Evolutionary conservation across 2,797 vertebrate species (phyloP), one percentile per base, ranked within the genome.

Genomic region (Macropodus opercularis): DNA sequence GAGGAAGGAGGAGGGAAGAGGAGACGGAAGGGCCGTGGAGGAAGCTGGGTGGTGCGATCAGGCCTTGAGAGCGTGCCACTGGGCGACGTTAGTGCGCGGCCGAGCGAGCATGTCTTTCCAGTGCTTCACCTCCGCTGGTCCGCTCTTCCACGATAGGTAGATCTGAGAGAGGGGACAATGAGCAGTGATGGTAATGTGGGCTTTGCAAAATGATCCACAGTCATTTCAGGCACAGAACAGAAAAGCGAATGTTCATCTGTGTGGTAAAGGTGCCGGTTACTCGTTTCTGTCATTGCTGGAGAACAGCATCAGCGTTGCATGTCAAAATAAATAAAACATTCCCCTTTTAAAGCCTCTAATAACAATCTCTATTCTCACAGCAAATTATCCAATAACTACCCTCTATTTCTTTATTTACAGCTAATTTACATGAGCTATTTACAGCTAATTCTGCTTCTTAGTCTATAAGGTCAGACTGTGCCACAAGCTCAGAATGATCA

Each of bases 31-130:
- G 78, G 67, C 54, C 76, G 69, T 48, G 84, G 52, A 75, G 80
- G 76, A 79, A 80, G 63, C 72, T 83, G 82, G 82, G 78, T 26
- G 41, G 85, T 81, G 79, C 70, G 32, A 84, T 97, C 93, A 98
- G 90, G 96, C 96, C 90, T 98, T 98, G 72, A 98, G 94, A 90
- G 97, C 94, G 72, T 99, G 97, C 97, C 97, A 98, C 88, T 99
- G 97, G 62, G 97, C 97, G 82, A 99, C 96, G 2, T 96, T 96
- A 78, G 97, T 97, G 64, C 96, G 95, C 27, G 97, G 96, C 57
- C 95, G 94, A 69, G 95, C 94, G 27, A 99, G 95, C 96, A 98
- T 98, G 92, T 98, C 97, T 89, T 98, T 98, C 97, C 97, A 98
- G 94, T 98, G 97, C 79, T 98, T 97, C 69, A 98, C 97, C 83